phyloP scores from a whole-genome alignment of 2,113 vertebrate species.

The Leptobrachium ailaonicum region DNA sequence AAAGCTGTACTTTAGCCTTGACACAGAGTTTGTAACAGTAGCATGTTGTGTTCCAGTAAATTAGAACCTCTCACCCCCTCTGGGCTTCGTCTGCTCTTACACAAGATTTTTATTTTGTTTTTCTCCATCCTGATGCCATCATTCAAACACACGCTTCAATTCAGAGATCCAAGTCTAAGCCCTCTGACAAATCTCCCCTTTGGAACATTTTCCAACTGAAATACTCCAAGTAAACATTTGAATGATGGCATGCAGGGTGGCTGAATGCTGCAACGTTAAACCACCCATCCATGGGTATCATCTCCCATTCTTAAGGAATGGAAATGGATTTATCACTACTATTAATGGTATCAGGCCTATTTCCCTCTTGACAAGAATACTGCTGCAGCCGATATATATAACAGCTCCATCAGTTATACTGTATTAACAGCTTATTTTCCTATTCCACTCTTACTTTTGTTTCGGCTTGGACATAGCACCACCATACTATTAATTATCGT shows the following conservation, averaged over 20 bases:
- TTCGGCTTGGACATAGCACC: too few relatives aligned
- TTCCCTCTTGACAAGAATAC: too few relatives aligned
- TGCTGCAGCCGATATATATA: too few relatives aligned
- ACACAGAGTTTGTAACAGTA: slow-evolving; percentile 1
- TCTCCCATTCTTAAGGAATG: too few relatives aligned
- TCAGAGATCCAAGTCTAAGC: slow-evolving; percentile 30
- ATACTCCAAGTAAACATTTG: slow-evolving; percentile 2
- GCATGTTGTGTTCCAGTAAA: slow-evolving; percentile 34
- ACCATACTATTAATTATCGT: too few relatives aligned
- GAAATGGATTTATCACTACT: too few relatives aligned
- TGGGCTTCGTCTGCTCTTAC: slow-evolving; percentile 43
- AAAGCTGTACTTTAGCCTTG: slow-evolving; percentile 18
- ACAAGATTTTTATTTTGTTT: slow-evolving; percentile 43
- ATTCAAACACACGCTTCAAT: slow-evolving; percentile 28
- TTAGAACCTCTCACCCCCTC: slow-evolving; percentile 42
- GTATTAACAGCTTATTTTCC: too few relatives aligned
- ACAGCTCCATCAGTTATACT: too few relatives aligned
- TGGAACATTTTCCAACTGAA: slow-evolving; percentile 1
- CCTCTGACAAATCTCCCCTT: slow-evolving; percentile 13
- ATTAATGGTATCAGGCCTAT: too few relatives aligned
- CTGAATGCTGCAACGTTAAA: too few relatives aligned
- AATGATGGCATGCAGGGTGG: neutral
- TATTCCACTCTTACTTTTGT: too few relatives aligned
- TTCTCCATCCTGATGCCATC: slow-evolving; percentile 37
- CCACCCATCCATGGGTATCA: too few relatives aligned